A percentile compares a stretch with the other conserved stretches of the same genome.
phyloP scores from a whole-genome alignment of 2,888 invertebrate species.

The Drosophila leonis region DNA sequence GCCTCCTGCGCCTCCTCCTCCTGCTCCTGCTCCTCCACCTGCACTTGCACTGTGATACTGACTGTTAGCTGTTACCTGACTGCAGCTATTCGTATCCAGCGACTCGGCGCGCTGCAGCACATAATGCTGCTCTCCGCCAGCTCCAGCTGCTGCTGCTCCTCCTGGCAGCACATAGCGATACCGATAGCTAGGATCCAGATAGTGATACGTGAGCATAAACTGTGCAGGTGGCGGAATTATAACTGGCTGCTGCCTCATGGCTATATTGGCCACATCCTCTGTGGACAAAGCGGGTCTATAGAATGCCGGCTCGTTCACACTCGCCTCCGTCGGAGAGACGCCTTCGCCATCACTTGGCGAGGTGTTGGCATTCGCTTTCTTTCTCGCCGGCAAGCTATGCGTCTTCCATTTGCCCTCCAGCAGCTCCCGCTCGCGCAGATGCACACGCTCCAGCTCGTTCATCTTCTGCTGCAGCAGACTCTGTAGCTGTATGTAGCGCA shows the following conservation, averaged over 20 bases:
- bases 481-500: constrained; percentile 96
- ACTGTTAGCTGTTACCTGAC: constrained; percentile 39
- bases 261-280: constrained; percentile 89
- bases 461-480: constrained; percentile 93
- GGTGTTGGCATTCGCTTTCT: constrained; percentile 89
- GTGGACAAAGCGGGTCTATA: constrained; percentile 93
- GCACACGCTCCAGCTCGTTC: constrained; percentile 93
- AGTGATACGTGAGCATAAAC: constrained; percentile 88
- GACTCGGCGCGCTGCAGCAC: constrained; percentile 88
- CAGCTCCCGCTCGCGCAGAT: constrained; percentile 92
- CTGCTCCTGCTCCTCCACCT: constrained; percentile 19
- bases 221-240: constrained; percentile 86
- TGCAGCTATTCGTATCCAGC: constrained; percentile 72
- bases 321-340: constrained; percentile 86
- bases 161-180: constrained; percentile 91
- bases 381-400: constrained; percentile 94
- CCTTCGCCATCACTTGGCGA: constrained; percentile 86
- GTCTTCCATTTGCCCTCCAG: constrained; percentile 95
- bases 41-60: constrained; percentile 61
- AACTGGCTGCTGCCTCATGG: constrained; percentile 56
- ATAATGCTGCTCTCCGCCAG: constrained; percentile 82
- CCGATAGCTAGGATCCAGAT: constrained; percentile 90
- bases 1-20: not conserved
- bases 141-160: constrained; percentile 87
- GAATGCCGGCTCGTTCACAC: constrained; percentile 85